Evolutionary conservation across 2,888 invertebrate species (phyloP), one percentile per base, ranked within the genome.

Genomic region (Erebia aethiops): DNA sequence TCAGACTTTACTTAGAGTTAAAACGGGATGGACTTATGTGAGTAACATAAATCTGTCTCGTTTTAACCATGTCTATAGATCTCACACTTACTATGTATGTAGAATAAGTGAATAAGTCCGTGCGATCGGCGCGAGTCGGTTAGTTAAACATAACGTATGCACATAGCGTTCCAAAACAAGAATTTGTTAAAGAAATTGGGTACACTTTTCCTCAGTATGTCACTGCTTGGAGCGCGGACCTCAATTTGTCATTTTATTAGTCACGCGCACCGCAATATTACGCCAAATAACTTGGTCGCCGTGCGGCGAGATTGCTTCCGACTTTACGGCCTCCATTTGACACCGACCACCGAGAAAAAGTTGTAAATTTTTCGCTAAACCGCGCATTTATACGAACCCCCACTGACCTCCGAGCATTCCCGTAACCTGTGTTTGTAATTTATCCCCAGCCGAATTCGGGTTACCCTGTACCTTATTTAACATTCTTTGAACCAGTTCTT

Each of bases 181-280:
- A 16, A 52, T 64, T 66, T 51, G 62, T 67, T 61, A 35, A 69
- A 64, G 61, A 72, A 71, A 80, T 81, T 82, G 77, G 78, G 78
- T 80, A 77, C 77, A 78, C 81, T 79, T 75, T 73, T 78, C 77
- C 76, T 73, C 83, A 74, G 80, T 83, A 81, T 84, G 85, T 86
- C 81, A 80, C 60, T 79, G 79, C 76, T 75, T 73, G 77, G 77
- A 79, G 82, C 80, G 84, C 83, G 84, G 84, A 84, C 79, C 85
- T 84, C 87, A 87, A 91, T 91, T 90, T 91, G 90, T 91, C 90
- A 91, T 91, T 91, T 91, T 91, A 91, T 92, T 91, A 91, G 90
- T 87, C 87, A 85, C 86, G 84, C 83, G 84, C 82, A 81, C 85
- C 85, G 88, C 88, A 89, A 91, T 91, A 90, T 90, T 89, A 89